Evolutionary conservation across 2,113 vertebrate species (phyloP).

Genomic region (Apteryx owenii): DNA sequence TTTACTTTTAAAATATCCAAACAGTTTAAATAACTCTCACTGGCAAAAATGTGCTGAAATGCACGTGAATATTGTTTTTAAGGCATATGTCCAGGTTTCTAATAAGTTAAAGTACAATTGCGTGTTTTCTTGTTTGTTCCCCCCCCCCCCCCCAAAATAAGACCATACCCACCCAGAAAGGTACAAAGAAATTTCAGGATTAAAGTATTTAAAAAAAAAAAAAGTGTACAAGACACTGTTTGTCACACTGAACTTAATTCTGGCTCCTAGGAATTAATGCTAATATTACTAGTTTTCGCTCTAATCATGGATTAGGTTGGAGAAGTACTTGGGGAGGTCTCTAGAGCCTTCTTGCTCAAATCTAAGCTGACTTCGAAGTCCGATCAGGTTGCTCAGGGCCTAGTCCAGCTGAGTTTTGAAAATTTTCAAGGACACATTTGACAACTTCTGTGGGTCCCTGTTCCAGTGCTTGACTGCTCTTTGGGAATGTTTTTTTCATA

Average conservation of each 20-base stretch:
- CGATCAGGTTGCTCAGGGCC: neutral
- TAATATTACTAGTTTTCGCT: neutral
- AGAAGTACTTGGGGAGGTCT: neutral
- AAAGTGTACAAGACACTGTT: neutral
- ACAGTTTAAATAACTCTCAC: neutral
- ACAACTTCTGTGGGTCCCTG: neutral
- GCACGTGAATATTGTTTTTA: neutral
- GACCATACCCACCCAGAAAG: neutral
- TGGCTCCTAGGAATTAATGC: neutral
- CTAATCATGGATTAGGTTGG: neutral
- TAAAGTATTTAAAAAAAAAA: neutral
- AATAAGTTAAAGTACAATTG: neutral
- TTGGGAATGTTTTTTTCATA: neutral
- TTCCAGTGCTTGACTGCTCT: neutral
- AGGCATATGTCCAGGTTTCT: neutral
- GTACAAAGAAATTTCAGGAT: neutral
- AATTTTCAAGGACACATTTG: neutral
- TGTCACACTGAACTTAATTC: neutral
- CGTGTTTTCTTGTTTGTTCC: neutral
- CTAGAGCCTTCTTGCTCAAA: neutral
- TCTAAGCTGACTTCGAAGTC: neutral
- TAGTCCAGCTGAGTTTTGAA: neutral
- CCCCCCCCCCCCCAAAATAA: neutral
- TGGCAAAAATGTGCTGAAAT: neutral
- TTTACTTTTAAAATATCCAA: conserved; percentile 18